Percentiles rank a stretch among this genome's conserved stretches.
Evolutionary conservation across 2,888 invertebrate genomes (phyloP).

Genomic region (Drosophila robusta): DNA sequence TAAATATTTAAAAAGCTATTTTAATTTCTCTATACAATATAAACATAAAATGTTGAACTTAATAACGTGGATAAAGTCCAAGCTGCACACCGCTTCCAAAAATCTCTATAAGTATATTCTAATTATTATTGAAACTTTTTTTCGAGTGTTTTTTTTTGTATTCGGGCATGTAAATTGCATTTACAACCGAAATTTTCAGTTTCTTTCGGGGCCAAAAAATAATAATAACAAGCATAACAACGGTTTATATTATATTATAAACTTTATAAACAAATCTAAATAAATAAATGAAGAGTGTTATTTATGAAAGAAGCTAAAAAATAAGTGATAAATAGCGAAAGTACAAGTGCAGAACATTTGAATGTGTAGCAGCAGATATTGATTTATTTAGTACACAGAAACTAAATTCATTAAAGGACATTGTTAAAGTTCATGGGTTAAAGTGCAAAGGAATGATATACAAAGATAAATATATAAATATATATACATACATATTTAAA

Average conservation of each 20-base stretch:
- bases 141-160: slow-evolving; percentile 21
- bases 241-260: slow-evolving; percentile 32
- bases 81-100: slow-evolving; percentile 53
- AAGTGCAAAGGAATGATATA: slow-evolving; percentile 56
- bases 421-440: slow-evolving; percentile 84
- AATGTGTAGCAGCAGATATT: slow-evolving; percentile 32
- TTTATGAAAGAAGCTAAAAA: slow-evolving; percentile 42
- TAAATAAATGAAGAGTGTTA: slow-evolving; percentile 48
- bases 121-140: slow-evolving; percentile 12
- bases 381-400: slow-evolving; percentile 43
- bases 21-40: slow-evolving; percentile 43
- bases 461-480: slow-evolving; percentile 49
- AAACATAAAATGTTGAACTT: slow-evolving; percentile 67
- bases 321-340: slow-evolving; percentile 31
- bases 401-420: slow-evolving; percentile 50
- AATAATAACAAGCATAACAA: slow-evolving; percentile 50
- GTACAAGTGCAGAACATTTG: slow-evolving; percentile 58
- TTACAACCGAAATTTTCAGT: slow-evolving; percentile 66
- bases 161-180: slow-evolving; percentile 67
- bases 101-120: slow-evolving; percentile 33
- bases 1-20: slow-evolving; percentile 59
- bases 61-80: slow-evolving; percentile 18
- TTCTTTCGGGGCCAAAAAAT: slow-evolving; percentile 85
- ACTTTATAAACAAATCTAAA: slow-evolving; percentile 25
- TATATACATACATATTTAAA: slow-evolving; percentile 51